Conservation (phyloP, 1,140 invertebrate genomes). For the Cepaea nemoralis region DNA sequence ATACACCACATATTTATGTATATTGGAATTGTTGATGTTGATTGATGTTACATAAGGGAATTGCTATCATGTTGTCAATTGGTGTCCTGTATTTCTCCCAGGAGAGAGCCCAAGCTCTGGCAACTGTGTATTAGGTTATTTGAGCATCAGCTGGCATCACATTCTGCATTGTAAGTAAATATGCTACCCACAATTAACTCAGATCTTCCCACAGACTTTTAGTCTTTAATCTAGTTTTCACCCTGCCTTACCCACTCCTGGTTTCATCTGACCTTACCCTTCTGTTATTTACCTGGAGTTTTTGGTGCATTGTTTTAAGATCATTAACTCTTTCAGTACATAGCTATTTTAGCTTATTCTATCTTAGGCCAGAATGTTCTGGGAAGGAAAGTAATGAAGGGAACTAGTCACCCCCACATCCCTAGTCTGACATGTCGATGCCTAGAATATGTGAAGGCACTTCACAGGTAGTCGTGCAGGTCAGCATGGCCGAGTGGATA, state of each 20-base stretch:
- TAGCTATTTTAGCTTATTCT: no score
- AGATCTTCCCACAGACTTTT: neutral
- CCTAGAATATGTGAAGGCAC: no score
- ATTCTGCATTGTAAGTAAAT: conserved; percentile 6
- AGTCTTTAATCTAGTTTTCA: neutral
- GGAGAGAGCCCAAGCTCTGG: conserved; percentile 9
- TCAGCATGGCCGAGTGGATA: no score
- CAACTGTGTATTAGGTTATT: conserved; percentile 18
- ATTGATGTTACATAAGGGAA: neutral
- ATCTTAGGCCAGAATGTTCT: no score
- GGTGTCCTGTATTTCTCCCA: neutral
- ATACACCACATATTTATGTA: neutral
- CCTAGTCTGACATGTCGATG: no score
- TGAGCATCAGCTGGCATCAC: neutral
- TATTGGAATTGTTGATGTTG: neutral
- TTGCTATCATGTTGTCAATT: neutral
- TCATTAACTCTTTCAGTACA: neutral
- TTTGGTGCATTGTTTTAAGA: neutral
- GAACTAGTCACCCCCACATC: no score
- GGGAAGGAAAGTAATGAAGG: no score
- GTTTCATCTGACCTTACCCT: no score
- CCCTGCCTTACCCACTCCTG: neutral
- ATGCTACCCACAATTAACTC: neutral
- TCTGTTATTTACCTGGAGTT: neutral
- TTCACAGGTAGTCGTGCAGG: no score